Evolutionary conservation across 1,140 invertebrate species (phyloP).

Genomic region (Nasonia giraulti): DNA sequence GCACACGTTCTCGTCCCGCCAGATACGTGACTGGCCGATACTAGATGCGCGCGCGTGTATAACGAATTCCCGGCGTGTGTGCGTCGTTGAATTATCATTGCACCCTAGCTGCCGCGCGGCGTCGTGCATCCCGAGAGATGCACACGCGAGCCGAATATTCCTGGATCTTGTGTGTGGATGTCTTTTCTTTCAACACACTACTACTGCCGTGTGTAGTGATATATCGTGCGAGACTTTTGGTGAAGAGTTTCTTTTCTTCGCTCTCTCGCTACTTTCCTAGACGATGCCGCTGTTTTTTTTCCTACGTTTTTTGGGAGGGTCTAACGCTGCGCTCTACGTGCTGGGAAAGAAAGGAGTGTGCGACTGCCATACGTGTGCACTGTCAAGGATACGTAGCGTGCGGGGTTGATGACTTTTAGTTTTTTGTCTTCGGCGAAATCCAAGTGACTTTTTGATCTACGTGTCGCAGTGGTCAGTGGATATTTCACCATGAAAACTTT

Average conservation of each 20-base stretch:
- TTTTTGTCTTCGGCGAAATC: neutral
- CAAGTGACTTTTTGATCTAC: neutral
- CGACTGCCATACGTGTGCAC: too few species aligned
- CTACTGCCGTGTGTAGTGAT: neutral
- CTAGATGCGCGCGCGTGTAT: neutral
- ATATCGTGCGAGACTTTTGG: constrained; percentile 9
- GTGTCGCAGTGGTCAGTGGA: too few species aligned
- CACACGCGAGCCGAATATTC: constrained; percentile 36
- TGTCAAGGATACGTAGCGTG: neutral
- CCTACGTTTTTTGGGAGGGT: neutral
- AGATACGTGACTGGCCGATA: constrained; percentile 12
- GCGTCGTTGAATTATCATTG: constrained; percentile 33
- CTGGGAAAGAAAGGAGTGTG: constrained; percentile 14
- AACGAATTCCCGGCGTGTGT: constrained; percentile 37
- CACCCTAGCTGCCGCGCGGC: neutral
- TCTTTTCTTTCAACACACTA: too few species aligned
- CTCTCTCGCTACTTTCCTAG: neutral
- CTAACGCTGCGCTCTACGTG: constrained; percentile 8
- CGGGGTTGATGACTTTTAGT: neutral
- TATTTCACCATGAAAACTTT: too few species aligned
- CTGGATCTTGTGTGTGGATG: too few species aligned
- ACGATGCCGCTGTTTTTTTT: neutral
- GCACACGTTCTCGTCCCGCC: neutral
- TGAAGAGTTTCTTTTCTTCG: neutral
- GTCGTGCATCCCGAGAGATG: constrained; percentile 30